Evolutionary conservation across 2,797 vertebrate genomes (phyloP).

Genomic region (Parambassis ranga): DNA sequence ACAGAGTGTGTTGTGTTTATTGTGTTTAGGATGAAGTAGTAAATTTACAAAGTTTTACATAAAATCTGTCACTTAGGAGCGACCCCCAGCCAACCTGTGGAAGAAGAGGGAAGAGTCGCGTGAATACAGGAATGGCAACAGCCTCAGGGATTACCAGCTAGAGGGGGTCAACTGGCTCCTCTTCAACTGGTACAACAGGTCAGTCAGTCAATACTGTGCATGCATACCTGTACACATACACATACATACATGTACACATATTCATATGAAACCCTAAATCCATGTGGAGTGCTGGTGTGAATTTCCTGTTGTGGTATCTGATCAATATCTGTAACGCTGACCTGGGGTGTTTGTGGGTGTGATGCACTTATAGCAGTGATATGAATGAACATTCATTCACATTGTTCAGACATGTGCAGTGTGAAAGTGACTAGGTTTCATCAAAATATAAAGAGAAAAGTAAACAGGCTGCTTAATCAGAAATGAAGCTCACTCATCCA

Average conservation of each 20-base stretch:
- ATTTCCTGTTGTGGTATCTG: background rate
- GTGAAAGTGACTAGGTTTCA: too few species aligned
- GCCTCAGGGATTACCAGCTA: conserved; percentile 99
- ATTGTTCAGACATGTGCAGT: too few species aligned
- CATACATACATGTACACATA: too few species aligned
- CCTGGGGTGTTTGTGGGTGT: background rate
- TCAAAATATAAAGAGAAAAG: too few species aligned
- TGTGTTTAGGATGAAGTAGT: too few species aligned
- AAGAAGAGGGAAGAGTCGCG: conserved; percentile 96
- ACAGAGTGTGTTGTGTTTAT: too few species aligned
- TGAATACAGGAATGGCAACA: conserved; percentile 95
- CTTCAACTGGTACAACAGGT: conserved; percentile 99
- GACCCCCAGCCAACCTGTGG: conserved; percentile 93
- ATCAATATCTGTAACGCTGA: background rate
- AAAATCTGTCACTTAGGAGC: conserved; percentile 81
- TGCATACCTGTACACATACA: background rate
- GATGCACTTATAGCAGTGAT: background rate
- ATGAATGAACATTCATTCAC: too few species aligned
- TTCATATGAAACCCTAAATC: background rate
- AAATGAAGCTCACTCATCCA: too few species aligned
- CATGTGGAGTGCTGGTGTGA: background rate
- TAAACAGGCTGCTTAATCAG: too few species aligned
- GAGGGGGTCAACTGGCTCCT: conserved; percentile 99
- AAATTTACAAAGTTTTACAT: too few species aligned
- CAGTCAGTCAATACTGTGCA: conserved; percentile 30